Evolutionary conservation across 2,113 vertebrate genomes (phyloP).

Genomic region (Acanthochromis polyacanthus): DNA sequence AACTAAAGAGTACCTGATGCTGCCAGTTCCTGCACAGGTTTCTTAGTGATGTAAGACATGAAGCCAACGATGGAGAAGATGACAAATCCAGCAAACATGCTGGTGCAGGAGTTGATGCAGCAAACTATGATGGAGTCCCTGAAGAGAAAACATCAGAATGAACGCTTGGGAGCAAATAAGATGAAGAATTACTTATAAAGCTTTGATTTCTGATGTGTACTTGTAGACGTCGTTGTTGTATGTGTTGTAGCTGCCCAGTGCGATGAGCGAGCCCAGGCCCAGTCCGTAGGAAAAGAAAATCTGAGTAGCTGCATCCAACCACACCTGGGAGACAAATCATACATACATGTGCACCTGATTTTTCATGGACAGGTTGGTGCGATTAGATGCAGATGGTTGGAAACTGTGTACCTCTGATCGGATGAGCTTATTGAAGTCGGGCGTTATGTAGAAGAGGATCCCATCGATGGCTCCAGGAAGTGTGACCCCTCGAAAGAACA

Average conservation of each 20-base stretch:
- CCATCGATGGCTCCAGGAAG: slow-evolving; percentile 92
- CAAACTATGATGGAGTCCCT: slow-evolving; percentile 94
- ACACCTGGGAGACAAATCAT: slow-evolving; percentile 83
- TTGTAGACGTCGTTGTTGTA: slow-evolving; percentile 93
- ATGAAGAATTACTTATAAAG: background rate
- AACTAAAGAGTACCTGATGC: slow-evolving; percentile 83
- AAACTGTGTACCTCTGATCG: slow-evolving; percentile 86
- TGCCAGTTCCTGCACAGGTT: slow-evolving; percentile 89
- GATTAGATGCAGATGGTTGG: background rate
- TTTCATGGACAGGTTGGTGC: background rate
- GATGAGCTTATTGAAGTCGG: slow-evolving; percentile 90
- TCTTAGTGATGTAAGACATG: slow-evolving; percentile 93
- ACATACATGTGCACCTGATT: background rate
- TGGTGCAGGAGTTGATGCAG: slow-evolving; percentile 92
- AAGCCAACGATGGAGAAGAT: slow-evolving; percentile 96
- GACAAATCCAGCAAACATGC: slow-evolving; percentile 92
- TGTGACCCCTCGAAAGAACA: slow-evolving; percentile 92
- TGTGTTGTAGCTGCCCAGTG: slow-evolving; percentile 92
- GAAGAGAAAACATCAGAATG: slow-evolving; percentile 12
- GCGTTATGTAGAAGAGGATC: slow-evolving; percentile 91
- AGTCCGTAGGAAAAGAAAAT: slow-evolving; percentile 95
- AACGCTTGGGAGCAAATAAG: background rate
- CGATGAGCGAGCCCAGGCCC: slow-evolving; percentile 92
- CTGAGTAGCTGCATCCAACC: slow-evolving; percentile 94
- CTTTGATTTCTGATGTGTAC: slow-evolving; percentile 69